Percentiles rank a stretch among this genome's conserved stretches.
phyloP scores from a whole-genome alignment of 2,797 vertebrate species.

The Hippoglossus hippoglossus region DNA sequence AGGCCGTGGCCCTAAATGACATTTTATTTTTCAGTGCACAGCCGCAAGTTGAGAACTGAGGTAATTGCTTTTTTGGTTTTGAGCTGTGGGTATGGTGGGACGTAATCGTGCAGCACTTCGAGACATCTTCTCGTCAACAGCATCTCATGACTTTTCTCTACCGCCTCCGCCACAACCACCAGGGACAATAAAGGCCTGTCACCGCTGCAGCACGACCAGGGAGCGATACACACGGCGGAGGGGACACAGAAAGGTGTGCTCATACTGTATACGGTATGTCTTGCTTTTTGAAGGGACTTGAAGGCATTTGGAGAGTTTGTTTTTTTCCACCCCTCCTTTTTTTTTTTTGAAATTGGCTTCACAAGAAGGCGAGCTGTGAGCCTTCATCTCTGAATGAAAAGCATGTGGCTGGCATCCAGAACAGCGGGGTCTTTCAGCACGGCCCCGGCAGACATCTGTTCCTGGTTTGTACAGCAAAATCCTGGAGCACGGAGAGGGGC shows the following conservation, averaged over 20 bases:
- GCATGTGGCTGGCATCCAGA: slow-evolving; percentile 89
- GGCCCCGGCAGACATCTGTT: slow-evolving; percentile 87
- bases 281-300: slow-evolving; percentile 81
- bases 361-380: slow-evolving; percentile 86
- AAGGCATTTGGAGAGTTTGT: slow-evolving; percentile 81
- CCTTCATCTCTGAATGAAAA: slow-evolving; percentile 90
- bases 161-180: slow-evolving; percentile 9
- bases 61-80: slow-evolving; percentile 13
- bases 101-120: neutral
- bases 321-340: slow-evolving; percentile 67
- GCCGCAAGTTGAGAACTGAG: slow-evolving; percentile 32
- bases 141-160: slow-evolving; percentile 40
- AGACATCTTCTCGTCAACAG: slow-evolving; percentile 29
- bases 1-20: slow-evolving; percentile 50
- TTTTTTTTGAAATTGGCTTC: slow-evolving; percentile 81
- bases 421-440: slow-evolving; percentile 90
- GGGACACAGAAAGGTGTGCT: slow-evolving; percentile 73
- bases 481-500: slow-evolving; percentile 78
- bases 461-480: slow-evolving; percentile 87
- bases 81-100: neutral
- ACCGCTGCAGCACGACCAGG: slow-evolving; percentile 20
- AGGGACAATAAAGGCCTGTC: slow-evolving; percentile 13
- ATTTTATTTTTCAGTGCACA: slow-evolving; percentile 45
- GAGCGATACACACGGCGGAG: slow-evolving; percentile 34
- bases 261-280: slow-evolving; percentile 52